phyloP scores from a whole-genome alignment of 92 coral and sea anemone genomes.

The Montipora capitata region DNA sequence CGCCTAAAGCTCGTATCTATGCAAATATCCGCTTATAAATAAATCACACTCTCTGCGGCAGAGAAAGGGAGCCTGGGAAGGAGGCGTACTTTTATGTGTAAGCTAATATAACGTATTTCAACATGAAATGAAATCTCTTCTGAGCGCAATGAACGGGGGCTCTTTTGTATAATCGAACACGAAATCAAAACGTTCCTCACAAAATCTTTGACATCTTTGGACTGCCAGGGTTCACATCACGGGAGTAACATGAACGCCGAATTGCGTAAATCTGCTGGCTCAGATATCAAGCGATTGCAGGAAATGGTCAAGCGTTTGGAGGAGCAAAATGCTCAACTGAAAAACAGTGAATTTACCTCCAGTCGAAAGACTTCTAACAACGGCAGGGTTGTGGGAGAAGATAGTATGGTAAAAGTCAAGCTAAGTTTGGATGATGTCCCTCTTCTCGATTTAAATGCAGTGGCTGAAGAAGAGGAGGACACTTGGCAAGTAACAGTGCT shows the following conservation, averaged over 20 bases:
- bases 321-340: conserved; percentile 81
- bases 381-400: conserved; percentile 2
- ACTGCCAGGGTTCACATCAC: conserved; percentile 26
- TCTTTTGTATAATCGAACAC: too few species aligned
- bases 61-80: too few species aligned
- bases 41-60: too few species aligned
- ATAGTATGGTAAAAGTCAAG: conserved; percentile 74
- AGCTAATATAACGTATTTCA: too few species aligned
- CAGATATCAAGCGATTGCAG: conserved; percentile 92
- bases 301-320: conserved; percentile 91
- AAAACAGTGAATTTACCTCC: conserved; percentile 56
- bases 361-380: conserved; percentile 7
- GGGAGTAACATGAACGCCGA: conserved; percentile 70
- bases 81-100: too few species aligned
- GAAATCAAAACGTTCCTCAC: too few species aligned
- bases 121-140: too few species aligned
- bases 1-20: too few species aligned
- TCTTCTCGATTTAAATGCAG: conserved; percentile 79
- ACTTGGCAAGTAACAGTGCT: conserved; percentile 50
- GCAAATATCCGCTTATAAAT: too few species aligned
- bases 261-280: conserved; percentile 90
- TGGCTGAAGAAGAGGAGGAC: conserved; percentile 86
- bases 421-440: conserved; percentile 89
- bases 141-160: too few species aligned
- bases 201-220: conserved; percentile 8